Conservation (phyloP, 2,888 invertebrate species). For the Troilus luridus region DNA sequence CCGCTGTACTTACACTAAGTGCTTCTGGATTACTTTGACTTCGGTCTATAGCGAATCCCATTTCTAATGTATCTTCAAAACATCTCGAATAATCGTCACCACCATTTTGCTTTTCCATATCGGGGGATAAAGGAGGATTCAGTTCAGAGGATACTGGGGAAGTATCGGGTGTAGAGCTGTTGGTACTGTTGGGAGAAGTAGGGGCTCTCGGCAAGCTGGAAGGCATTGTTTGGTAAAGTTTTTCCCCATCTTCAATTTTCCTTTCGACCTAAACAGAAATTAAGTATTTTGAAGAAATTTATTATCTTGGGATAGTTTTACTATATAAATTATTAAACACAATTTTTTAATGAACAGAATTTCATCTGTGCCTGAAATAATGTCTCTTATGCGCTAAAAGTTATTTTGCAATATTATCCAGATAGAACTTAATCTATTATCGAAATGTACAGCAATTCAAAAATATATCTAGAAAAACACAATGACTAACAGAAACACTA, state of each 20-base stretch:
- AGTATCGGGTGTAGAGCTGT: constrained; percentile 46
- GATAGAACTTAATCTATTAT: too few relatives aligned
- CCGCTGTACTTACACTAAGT: constrained; percentile 1
- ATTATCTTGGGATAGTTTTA: neutral
- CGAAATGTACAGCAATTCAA: too few relatives aligned
- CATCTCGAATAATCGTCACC: constrained; percentile 68
- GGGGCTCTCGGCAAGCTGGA: constrained; percentile 70
- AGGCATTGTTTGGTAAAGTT: constrained; percentile 81
- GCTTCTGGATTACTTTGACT: constrained; percentile 65
- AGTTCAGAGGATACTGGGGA: constrained; percentile 65
- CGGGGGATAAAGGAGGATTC: constrained; percentile 61
- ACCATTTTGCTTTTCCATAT: constrained; percentile 64
- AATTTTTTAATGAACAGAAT: too few relatives aligned
- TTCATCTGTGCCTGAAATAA: too few relatives aligned
- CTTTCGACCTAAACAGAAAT: constrained; percentile 73
- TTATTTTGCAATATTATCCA: too few relatives aligned
- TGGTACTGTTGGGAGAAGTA: constrained; percentile 17
- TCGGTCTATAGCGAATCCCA: constrained; percentile 62
- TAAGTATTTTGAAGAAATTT: neutral
- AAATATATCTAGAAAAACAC: too few relatives aligned
- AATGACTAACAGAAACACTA: too few relatives aligned
- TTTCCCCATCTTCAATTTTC: constrained; percentile 75
- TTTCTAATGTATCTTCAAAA: constrained; percentile 69
- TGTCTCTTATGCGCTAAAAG: too few relatives aligned
- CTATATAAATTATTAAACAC: too few relatives aligned